Conservation (phyloP, 2,113 vertebrate genomes). For the Daboia siamensis region DNA sequence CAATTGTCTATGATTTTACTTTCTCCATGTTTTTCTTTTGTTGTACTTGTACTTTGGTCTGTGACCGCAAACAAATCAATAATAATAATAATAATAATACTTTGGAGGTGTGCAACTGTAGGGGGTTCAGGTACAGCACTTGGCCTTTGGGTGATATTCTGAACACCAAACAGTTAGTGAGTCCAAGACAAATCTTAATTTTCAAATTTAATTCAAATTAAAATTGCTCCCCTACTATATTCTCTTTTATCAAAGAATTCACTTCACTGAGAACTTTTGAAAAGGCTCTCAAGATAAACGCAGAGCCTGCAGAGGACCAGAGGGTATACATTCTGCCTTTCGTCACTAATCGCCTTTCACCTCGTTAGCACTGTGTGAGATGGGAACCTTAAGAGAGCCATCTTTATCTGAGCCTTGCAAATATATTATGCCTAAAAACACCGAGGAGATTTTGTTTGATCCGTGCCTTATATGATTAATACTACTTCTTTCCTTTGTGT, state of each 20-base stretch:
- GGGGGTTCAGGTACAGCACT: not conserved
- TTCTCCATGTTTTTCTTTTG: too few relatives aligned
- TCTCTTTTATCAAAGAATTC: not conserved
- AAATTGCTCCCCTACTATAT: not conserved
- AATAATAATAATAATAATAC: not conserved
- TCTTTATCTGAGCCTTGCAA: not conserved
- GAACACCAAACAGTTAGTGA: not conserved
- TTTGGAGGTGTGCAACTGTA: not conserved
- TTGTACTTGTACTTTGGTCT: too few relatives aligned
- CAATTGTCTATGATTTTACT: too few relatives aligned
- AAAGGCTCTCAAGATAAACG: not conserved
- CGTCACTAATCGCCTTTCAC: not conserved
- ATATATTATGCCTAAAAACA: not conserved
- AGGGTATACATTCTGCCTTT: not conserved
- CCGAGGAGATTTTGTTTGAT: not conserved
- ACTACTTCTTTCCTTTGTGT: not conserved
- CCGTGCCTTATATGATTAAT: not conserved
- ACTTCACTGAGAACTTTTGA: not conserved
- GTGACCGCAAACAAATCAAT: too few relatives aligned
- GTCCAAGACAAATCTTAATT: not conserved
- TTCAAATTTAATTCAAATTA: not conserved
- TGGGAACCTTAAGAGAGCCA: not conserved
- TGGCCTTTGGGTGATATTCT: not conserved
- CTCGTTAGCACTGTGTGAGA: too few relatives aligned
- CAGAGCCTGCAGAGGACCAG: not conserved